phyloP scores from a whole-genome alignment of 2,888 invertebrate genomes.

The Caenorhabditis angaria region DNA sequence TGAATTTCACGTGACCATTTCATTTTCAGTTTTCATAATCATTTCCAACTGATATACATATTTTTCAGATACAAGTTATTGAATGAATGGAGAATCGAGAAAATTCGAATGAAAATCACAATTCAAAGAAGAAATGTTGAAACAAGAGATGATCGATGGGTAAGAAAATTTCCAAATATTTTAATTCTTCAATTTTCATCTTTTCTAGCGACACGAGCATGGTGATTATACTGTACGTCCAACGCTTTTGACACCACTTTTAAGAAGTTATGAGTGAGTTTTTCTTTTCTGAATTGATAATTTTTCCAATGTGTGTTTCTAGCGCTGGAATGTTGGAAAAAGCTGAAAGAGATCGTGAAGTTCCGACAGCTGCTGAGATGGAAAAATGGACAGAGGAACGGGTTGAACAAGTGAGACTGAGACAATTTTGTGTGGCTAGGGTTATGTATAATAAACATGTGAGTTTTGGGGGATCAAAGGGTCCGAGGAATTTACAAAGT shows the following conservation, averaged over 20 bases:
- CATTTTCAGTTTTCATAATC: too few species aligned
- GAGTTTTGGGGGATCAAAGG: not conserved
- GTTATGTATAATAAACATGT: constrained; percentile 1
- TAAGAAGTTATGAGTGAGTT: not conserved
- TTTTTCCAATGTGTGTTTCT: not conserved
- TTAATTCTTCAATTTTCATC: not conserved
- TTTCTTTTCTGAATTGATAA: not conserved
- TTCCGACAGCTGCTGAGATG: not conserved
- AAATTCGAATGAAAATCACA: not conserved
- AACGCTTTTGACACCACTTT: not conserved
- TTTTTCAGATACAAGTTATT: not conserved
- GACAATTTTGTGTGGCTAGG: not conserved
- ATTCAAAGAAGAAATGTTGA: not conserved
- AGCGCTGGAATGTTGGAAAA: not conserved
- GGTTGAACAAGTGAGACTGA: not conserved
- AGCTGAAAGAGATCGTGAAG: not conserved
- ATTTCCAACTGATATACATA: not conserved
- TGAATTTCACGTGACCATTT: too few species aligned
- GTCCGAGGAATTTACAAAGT: not conserved
- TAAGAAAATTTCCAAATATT: not conserved
- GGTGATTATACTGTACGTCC: constrained; percentile 1
- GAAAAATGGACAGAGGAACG: not conserved
- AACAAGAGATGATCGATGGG: not conserved
- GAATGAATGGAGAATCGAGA: not conserved
- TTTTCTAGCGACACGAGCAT: constrained; percentile 9